Percentiles rank a stretch among this genome's conserved stretches.
Conservation (phyloP, 2,113 vertebrate genomes). For the Edolisoma coerulescens region DNA sequence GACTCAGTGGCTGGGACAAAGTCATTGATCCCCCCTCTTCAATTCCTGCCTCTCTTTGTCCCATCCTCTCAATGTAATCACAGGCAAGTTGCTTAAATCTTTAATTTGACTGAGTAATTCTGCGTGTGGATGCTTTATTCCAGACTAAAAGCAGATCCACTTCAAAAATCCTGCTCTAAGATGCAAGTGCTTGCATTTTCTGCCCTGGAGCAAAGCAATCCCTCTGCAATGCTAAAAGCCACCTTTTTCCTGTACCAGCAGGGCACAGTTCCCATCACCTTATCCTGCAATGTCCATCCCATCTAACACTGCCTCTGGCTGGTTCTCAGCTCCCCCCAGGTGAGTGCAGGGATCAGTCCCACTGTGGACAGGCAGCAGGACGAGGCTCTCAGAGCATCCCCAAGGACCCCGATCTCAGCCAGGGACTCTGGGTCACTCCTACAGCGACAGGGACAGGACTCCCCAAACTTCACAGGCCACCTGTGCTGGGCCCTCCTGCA, state of each 20-base stretch:
- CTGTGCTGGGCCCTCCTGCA: not conserved
- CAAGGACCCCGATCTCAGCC: not conserved
- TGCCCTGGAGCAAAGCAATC: not conserved
- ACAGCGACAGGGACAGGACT: not conserved
- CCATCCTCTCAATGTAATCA: accelerated
- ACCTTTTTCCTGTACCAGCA: not conserved
- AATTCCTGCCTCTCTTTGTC: not conserved
- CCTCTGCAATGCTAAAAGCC: not conserved
- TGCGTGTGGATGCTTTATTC: not conserved
- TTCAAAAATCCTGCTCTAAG: not conserved
- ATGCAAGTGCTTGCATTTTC: accelerated
- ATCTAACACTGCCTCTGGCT: not conserved
- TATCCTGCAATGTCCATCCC: not conserved
- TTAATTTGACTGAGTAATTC: not conserved
- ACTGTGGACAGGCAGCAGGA: not conserved
- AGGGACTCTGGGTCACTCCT: not conserved
- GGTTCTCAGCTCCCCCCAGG: accelerated
- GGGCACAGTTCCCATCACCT: not conserved
- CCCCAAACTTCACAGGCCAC: accelerated
- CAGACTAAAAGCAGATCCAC: not conserved
- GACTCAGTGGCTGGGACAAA: not conserved
- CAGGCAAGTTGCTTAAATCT: not conserved
- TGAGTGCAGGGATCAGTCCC: not conserved
- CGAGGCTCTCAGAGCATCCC: accelerated
- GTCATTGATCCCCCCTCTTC: too few relatives aligned